phyloP scores from a whole-genome alignment of 2,888 invertebrate genomes.

The Phengaris arion region DNA sequence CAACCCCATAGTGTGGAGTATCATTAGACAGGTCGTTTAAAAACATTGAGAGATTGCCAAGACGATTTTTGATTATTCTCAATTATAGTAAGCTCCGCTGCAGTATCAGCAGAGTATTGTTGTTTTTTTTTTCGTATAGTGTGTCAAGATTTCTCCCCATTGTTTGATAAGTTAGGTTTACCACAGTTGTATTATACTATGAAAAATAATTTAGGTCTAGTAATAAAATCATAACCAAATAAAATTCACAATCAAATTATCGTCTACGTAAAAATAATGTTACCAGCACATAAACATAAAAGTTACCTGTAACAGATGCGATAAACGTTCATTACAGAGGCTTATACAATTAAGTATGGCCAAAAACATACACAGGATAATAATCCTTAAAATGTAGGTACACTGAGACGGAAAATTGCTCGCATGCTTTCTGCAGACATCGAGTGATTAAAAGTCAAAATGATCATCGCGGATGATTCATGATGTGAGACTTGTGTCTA shows the following conservation, averaged over 20 bases:
- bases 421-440: no score
- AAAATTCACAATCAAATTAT: not conserved
- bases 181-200: not conserved
- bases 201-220: not conserved
- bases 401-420: not conserved
- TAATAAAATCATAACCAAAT: not conserved
- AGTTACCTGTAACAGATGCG: not conserved
- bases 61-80: no score
- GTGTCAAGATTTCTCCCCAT: no score
- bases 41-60: no score
- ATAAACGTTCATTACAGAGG: not conserved
- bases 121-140: no score
- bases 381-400: not conserved
- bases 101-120: no score
- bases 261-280: not conserved
- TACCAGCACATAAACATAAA: not conserved
- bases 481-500: slow-evolving; percentile 12
- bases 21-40: no score
- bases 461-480: slow-evolving; percentile 25
- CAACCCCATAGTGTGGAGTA: no score
- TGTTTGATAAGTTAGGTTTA: not conserved
- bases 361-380: not conserved
- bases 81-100: no score
- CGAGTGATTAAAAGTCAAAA: not conserved
- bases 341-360: not conserved